Evolutionary conservation across 1,140 invertebrate species (phyloP).

Genomic region (Steinernema khuongi): DNA sequence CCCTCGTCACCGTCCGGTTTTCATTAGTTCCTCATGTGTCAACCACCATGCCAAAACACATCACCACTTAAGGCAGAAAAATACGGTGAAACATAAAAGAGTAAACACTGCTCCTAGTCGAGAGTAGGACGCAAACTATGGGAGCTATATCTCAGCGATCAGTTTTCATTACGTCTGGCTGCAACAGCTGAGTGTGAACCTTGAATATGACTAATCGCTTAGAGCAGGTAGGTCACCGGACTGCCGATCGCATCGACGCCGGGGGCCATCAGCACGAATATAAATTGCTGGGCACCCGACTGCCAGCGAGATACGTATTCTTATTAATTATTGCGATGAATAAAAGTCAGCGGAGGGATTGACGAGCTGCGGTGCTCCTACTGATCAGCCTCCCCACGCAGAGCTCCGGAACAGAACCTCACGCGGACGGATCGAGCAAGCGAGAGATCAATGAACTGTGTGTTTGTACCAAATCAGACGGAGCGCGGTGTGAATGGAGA

Average conservation of each 20-base stretch:
- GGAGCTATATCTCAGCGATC: too few relatives aligned
- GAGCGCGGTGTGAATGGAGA: neutral
- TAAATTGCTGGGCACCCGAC: neutral
- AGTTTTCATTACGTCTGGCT: too few relatives aligned
- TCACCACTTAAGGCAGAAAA: too few relatives aligned
- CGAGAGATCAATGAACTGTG: neutral
- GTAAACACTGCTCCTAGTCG: too few relatives aligned
- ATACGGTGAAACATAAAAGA: too few relatives aligned
- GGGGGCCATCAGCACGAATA: neutral
- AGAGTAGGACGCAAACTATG: too few relatives aligned
- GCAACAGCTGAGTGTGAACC: too few relatives aligned
- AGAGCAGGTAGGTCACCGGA: neutral
- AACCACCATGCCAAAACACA: too few relatives aligned
- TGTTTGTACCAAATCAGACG: neutral
- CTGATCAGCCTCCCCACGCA: too few relatives aligned
- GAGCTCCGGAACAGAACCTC: neutral
- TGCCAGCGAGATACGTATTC: neutral
- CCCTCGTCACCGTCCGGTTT: too few relatives aligned
- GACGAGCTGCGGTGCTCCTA: too few relatives aligned
- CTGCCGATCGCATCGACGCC: neutral
- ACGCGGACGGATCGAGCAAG: neutral
- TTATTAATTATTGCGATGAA: neutral
- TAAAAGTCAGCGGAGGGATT: neutral
- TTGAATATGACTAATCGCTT: conserved; percentile 8
- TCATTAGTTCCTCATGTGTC: too few relatives aligned